Percentiles rank a stretch among this genome's conserved stretches.
These are phyloP conservation scores for Plemyria rubiginata DNA, from an alignment of 2,888 invertebrate genomes.

Conservation along the genomic window DNA sequence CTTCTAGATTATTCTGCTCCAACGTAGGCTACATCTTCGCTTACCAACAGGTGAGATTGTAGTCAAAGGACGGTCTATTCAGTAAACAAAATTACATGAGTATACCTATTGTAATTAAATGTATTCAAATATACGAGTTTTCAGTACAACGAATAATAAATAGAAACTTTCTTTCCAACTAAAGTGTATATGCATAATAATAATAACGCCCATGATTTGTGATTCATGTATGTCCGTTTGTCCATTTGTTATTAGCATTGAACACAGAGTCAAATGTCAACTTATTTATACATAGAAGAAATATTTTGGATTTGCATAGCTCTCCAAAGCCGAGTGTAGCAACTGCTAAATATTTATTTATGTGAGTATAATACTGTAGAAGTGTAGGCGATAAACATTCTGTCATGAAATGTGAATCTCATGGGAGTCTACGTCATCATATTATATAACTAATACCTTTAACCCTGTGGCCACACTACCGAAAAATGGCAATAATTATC, in stretches of 20 bases:
- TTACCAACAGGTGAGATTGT: too few species aligned
- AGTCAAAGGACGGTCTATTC: too few species aligned
- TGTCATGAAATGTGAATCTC: too few species aligned
- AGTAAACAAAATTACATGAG: too few species aligned
- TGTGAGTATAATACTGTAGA: neutral
- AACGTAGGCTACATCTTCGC: too few species aligned
- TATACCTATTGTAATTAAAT: neutral
- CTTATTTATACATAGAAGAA: constrained; percentile 22
- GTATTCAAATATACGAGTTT: neutral
- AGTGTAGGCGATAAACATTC: too few species aligned
- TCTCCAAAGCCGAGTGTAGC: constrained; percentile 15
- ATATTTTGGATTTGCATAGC: constrained; percentile 31
- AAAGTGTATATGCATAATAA: constrained; percentile 15
- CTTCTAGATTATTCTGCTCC: too few species aligned
- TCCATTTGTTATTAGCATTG: constrained; percentile 23
- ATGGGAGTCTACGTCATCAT: too few species aligned
- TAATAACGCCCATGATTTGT: constrained; percentile 12
- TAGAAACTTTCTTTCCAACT: constrained; percentile 12
- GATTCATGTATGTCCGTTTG: constrained; percentile 1
- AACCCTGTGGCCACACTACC: too few species aligned
- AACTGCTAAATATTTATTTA: constrained; percentile 24
- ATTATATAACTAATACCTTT: too few species aligned
- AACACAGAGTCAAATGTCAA: constrained; percentile 36
- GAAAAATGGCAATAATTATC: too few species aligned
- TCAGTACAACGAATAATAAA: neutral